Conservation (phyloP, 2,888 invertebrate genomes). For the Vanessa cardui region DNA sequence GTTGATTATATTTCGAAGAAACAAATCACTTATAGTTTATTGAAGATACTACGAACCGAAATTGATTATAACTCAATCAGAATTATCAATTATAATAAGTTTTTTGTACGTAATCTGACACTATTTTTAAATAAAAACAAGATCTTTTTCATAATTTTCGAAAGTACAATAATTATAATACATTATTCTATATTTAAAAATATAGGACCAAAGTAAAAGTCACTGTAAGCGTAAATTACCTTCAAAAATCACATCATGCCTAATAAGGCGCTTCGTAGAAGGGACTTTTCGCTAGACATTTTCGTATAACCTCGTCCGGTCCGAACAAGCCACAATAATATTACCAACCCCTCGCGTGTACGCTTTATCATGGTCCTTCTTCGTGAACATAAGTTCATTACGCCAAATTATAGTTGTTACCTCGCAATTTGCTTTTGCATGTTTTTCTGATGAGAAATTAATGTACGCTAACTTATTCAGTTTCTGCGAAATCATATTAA, state of each 20-base stretch:
- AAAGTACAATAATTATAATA: neutral
- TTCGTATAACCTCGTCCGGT: constrained; percentile 11
- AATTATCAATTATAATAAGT: no score
- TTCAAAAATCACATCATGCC: constrained; percentile 5
- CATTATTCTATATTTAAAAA: neutral
- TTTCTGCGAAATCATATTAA: constrained; percentile 44
- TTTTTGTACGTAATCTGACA: no score
- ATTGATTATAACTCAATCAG: no score
- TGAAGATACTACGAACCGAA: no score
- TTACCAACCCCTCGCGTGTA: constrained; percentile 55
- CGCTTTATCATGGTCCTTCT: constrained; percentile 54
- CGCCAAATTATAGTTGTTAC: constrained; percentile 65
- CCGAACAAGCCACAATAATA: constrained; percentile 15
- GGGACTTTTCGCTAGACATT: constrained; percentile 7
- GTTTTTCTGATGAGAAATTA: constrained; percentile 61
- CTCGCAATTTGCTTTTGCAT: constrained; percentile 63
- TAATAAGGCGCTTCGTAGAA: constrained; percentile 1
- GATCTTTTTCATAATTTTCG: no score
- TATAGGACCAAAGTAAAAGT: neutral
- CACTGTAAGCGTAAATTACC: neutral
- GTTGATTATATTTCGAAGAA: no score
- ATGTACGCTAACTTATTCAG: constrained; percentile 39
- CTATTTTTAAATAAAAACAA: no score
- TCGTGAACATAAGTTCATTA: constrained; percentile 62
- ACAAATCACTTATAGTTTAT: no score